Percentiles rank a stretch among this genome's conserved stretches.
These are phyloP conservation scores for Gymnocypris eckloni DNA, from an alignment of 2,797 vertebrate species.

Conservation along the genomic window DNA sequence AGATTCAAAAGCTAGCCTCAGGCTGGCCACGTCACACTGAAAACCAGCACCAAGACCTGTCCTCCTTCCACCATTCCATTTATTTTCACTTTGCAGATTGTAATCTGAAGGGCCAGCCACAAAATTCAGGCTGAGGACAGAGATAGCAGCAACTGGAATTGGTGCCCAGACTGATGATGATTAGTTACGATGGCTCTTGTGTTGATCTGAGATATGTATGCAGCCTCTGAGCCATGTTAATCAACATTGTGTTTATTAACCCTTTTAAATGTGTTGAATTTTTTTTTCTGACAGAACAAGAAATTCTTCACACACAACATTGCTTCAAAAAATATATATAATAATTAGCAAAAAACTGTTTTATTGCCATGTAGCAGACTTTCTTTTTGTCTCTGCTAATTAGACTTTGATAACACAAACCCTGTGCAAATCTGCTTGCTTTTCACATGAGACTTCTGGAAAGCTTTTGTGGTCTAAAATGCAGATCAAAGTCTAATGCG, in stretches of 20 bases:
- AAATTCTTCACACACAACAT: neutral
- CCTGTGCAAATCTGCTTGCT: neutral
- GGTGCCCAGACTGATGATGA: neutral
- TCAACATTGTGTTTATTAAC: neutral
- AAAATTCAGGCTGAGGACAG: slow-evolving; percentile 8
- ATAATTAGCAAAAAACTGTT: neutral
- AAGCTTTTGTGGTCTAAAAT: neutral
- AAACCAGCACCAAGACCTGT: slow-evolving; percentile 58
- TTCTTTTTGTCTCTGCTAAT: neutral
- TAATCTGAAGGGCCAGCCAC: slow-evolving; percentile 26
- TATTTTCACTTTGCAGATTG: slow-evolving; percentile 63
- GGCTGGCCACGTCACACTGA: slow-evolving; percentile 66
- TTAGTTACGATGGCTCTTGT: neutral
- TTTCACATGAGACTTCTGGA: neutral
- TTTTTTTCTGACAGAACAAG: neutral
- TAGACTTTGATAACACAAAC: neutral
- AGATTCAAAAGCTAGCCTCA: slow-evolving; percentile 72
- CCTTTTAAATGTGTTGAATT: neutral
- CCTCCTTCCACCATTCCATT: slow-evolving; percentile 64
- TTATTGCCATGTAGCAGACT: neutral
- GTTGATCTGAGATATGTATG: slow-evolving; percentile 2
- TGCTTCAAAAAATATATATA: neutral
- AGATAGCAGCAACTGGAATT: slow-evolving; percentile 9
- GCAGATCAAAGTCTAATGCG: neutral
- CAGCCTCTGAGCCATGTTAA: neutral